Base-by-base conservation (phyloP, 2,888 invertebrate species). In the Microplitis manilae region DNA sequence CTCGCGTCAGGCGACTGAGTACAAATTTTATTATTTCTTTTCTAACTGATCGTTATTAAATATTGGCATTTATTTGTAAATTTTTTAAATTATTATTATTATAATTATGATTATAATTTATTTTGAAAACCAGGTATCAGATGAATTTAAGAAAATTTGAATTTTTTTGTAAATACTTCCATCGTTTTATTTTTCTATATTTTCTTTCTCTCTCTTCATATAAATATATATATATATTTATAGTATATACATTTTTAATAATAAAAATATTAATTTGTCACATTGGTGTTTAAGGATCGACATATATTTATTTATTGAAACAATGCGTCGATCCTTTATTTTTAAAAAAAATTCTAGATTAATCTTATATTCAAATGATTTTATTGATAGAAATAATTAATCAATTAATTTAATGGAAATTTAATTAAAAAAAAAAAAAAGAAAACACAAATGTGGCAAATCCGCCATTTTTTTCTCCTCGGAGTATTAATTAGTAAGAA, bases 401-500 rank as follows among this genome's bases (percentile, higher is more conserved):
- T 76, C 75, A 72, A 72, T 76, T 67, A 61, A 71, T 60, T 62
- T 76, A 13, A 71, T 71, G 67, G 67, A 40, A 75, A 20, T 69
- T 73, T 30, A 40, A 64, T 50, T 20, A 38, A 50, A 64, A 17
- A 69, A 62, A 30, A 72, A 64, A 17, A 30, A 72, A 64, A 17
- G 15, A 72, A 76, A 72, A 68, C 68, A 77, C 67, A 68, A 61
- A 50, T 76, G 68, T 68, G 72, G 68, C 68, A 41, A 17, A 67
- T 38, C 41, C n/a, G 68, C 81, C 79, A 81, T 81, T 77, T 83
- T 82, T 82, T 82, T 82, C 83, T 82, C 85, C 85, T 84, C 84
- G 86, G 87, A 90, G 89, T 89, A 90, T 89, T 89, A 88, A 50
- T 50, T 50, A 50, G 50, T 89, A 90, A 88, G 89, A 89, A 89